A percentile compares a stretch with the other conserved stretches of the same genome.
These are phyloP conservation scores for Mythimna pallens DNA, from an alignment of 2,888 invertebrate genomes.

Conservation along the genomic window DNA sequence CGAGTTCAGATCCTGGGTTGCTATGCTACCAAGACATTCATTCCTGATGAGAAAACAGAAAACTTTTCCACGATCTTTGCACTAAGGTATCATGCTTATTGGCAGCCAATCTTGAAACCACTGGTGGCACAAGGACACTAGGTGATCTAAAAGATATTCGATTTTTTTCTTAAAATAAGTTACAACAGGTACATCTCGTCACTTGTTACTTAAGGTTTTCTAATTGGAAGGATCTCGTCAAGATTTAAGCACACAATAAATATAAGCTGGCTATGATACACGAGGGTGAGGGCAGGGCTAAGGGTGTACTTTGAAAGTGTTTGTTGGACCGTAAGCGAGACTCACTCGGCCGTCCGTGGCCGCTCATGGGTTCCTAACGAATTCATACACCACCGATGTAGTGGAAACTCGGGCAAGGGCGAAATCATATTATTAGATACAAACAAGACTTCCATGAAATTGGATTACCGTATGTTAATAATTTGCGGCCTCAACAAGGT, in stretches of 20 bases:
- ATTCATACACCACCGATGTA: constrained; percentile 80
- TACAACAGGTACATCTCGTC: not conserved
- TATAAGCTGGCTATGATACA: constrained; percentile 57
- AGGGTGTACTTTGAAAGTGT: constrained; percentile 82
- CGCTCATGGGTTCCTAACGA: constrained; percentile 81
- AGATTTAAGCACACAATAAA: constrained; percentile 58
- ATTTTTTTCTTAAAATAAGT: not conserved
- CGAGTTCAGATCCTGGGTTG: not conserved
- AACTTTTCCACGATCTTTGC: not conserved
- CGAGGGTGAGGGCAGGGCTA: constrained; percentile 63
- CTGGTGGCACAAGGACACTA: too few species aligned
- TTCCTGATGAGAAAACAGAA: not conserved
- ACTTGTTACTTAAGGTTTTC: constrained; percentile 23
- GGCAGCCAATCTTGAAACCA: not conserved
- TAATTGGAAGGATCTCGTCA: constrained; percentile 40
- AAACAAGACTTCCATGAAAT: constrained; percentile 61
- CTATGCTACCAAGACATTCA: not conserved
- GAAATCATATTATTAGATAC: constrained; percentile 70
- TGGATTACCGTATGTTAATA: constrained; percentile 58
- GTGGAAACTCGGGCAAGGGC: constrained; percentile 88
- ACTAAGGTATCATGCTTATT: not conserved
- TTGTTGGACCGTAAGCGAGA: constrained; percentile 82
- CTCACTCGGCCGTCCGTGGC: constrained; percentile 78
- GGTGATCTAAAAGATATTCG: too few species aligned
- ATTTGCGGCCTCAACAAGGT: constrained; percentile 49